phyloP scores from a whole-genome alignment of 2,888 invertebrate species.

The Metopia argyrocephala region DNA sequence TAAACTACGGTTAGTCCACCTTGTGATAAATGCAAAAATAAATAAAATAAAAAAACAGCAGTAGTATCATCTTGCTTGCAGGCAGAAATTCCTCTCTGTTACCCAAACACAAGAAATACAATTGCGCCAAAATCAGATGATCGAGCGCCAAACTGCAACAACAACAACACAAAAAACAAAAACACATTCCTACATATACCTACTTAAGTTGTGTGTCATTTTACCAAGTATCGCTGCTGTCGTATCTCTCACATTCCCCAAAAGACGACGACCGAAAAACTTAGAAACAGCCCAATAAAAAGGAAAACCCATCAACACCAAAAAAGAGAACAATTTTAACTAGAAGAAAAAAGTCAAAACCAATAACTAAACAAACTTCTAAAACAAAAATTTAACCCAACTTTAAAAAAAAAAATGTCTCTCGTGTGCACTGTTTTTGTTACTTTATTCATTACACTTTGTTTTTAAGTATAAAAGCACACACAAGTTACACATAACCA shows the following conservation, averaged over 20 bases:
- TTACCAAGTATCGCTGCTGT: slow-evolving; percentile 47
- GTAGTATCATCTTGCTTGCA: slow-evolving; percentile 17
- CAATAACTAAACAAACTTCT: slow-evolving; percentile 13
- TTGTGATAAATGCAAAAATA: slow-evolving; percentile 28
- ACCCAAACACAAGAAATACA: slow-evolving; percentile 38
- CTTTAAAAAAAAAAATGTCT: not conserved
- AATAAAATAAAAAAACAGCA: slow-evolving; percentile 23
- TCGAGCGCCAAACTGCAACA: slow-evolving; percentile 67
- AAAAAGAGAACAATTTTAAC: not conserved
- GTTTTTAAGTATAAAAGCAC: not conserved
- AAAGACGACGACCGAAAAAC: slow-evolving; percentile 59
- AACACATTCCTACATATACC: slow-evolving; percentile 17
- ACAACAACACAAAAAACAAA: slow-evolving; percentile 26
- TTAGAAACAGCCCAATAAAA: not conserved
- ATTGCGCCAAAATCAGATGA: slow-evolving; percentile 69
- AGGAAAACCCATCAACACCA: not conserved
- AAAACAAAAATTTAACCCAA: not conserved
- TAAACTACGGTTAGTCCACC: slow-evolving; percentile 36
- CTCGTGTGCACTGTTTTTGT: not conserved
- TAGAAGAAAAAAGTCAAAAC: slow-evolving; percentile 11
- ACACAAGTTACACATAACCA: no score
- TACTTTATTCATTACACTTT: slow-evolving; percentile 39
- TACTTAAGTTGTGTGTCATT: slow-evolving; percentile 56
- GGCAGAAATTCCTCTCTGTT: slow-evolving; percentile 11
- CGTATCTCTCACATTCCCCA: slow-evolving; percentile 56